A percentile compares a stretch with the other conserved stretches of the same genome.
Evolutionary conservation across 2,888 invertebrate species (phyloP).

Genomic region (Scaptomyza reducta): DNA sequence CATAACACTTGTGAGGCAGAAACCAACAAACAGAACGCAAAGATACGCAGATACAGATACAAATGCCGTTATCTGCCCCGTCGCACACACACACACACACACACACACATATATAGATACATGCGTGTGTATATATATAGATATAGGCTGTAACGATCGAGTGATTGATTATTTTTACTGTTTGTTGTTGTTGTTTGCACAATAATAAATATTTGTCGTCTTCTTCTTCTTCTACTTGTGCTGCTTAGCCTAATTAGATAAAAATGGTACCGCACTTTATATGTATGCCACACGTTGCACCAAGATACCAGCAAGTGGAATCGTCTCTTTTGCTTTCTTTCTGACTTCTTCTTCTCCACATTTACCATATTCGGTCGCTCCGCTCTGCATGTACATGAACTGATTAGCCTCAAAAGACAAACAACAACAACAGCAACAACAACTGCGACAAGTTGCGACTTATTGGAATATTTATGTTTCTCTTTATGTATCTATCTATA

Average conservation of each 20-base stretch:
- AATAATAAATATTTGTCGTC: constrained; percentile 73
- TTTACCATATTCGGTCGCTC: constrained; percentile 72
- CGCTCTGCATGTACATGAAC: constrained; percentile 40
- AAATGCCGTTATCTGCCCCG: constrained; percentile 69
- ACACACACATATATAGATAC: constrained; percentile 15
- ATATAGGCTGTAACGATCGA: constrained; percentile 69
- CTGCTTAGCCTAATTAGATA: constrained; percentile 81
- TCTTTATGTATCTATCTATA: constrained; percentile 18
- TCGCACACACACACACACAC: no score
- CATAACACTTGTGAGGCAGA: constrained; percentile 77
- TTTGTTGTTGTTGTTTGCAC: constrained; percentile 39
- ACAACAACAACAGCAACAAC: constrained; percentile 13
- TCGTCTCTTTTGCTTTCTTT: constrained; percentile 53
- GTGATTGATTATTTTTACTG: constrained; percentile 77
- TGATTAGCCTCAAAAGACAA: constrained; percentile 56
- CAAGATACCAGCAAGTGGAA: not conserved
- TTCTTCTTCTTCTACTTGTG: constrained; percentile 20
- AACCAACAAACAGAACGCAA: not conserved
- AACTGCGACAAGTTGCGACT: constrained; percentile 58
- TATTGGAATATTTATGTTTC: constrained; percentile 64
- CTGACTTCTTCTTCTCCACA: constrained; percentile 34
- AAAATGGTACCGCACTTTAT: constrained; percentile 63
- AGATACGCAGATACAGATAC: constrained; percentile 35
- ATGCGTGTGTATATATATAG: constrained; percentile 28
- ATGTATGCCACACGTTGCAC: constrained; percentile 47